These are phyloP conservation scores for Tychaedon coryphoeus DNA, from an alignment of 2,113 vertebrate genomes.

Conservation along the genomic window DNA sequence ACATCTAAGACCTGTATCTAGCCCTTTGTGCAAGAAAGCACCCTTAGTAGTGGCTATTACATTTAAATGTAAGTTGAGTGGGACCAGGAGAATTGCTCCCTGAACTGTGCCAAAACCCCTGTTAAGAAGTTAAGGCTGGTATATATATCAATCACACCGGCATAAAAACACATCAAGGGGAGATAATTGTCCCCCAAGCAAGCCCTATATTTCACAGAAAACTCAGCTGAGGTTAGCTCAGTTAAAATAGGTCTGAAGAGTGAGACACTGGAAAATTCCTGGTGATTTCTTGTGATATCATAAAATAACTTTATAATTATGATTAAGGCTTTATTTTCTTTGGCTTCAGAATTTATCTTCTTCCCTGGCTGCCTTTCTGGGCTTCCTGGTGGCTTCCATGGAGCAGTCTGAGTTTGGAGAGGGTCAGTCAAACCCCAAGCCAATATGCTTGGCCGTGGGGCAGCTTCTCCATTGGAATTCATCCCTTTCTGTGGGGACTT, in stretches of 20 bases:
- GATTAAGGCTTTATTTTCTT: constrained; percentile 12
- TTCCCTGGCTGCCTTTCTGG: not conserved
- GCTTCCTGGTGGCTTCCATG: not conserved
- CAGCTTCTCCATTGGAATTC: not conserved
- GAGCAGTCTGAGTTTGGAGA: not conserved
- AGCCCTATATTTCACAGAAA: constrained; percentile 10
- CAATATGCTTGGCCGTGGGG: not conserved
- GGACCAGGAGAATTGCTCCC: not conserved
- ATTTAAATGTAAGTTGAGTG: constrained; percentile 8
- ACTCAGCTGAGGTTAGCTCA: not conserved
- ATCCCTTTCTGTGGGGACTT: not conserved
- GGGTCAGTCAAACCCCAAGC: not conserved
- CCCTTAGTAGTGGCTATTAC: not conserved
- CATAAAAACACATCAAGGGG: constrained; percentile 7
- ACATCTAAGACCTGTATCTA: not conserved
- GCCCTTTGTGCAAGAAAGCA: not conserved
- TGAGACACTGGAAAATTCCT: not conserved
- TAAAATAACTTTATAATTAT: not conserved
- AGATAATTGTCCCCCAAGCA: not conserved
- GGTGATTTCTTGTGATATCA: not conserved
- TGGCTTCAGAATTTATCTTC: not conserved
- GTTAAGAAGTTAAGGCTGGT: not conserved
- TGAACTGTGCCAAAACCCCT: not conserved
- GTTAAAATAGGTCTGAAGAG: not conserved
- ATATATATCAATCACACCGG: not conserved